These are phyloP conservation scores for Eciton burchellii DNA, from an alignment of 1,140 invertebrate genomes.

Conservation along the genomic window DNA sequence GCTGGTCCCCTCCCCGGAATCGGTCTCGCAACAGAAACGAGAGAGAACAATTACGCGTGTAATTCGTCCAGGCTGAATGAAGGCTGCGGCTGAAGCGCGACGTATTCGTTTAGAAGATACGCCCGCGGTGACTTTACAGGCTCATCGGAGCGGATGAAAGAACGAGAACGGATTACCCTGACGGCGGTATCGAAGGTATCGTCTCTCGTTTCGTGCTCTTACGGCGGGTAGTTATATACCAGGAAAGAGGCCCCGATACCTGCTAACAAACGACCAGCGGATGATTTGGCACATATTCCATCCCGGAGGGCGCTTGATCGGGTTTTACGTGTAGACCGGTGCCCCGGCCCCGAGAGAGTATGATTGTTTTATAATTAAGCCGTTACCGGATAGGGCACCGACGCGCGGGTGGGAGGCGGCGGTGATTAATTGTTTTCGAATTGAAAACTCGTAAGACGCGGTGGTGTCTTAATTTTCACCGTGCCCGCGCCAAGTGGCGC, in stretches of 20 bases:
- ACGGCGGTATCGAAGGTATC: conserved; percentile 67
- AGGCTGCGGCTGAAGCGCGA: not conserved
- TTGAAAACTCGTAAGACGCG: conserved; percentile 83
- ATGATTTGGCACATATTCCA: conserved; percentile 85
- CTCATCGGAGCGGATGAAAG: conserved; percentile 42
- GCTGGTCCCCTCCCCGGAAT: not conserved
- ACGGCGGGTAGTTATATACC: conserved; percentile 75
- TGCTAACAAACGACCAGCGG: conserved; percentile 84
- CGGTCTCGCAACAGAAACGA: no score
- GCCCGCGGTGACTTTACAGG: not conserved
- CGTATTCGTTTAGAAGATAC: conserved; percentile 17
- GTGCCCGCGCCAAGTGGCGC: conserved; percentile 51
- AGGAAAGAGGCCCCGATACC: conserved; percentile 72
- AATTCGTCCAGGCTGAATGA: not conserved
- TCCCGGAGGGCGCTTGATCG: conserved; percentile 69
- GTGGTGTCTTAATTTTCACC: conserved; percentile 82
- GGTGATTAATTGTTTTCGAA: conserved; percentile 85
- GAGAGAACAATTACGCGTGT: no score
- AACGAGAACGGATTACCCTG: conserved; percentile 64
- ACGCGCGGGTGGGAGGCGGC: conserved; percentile 66
- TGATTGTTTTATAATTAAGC: conserved; percentile 86
- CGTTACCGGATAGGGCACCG: conserved; percentile 78
- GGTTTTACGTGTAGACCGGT: conserved; percentile 76
- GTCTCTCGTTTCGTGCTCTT: conserved; percentile 72
- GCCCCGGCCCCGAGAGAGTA: conserved; percentile 69